Evolutionary conservation across 1,140 invertebrate species (phyloP), one percentile per base, ranked within the genome.

Genomic region (Drosophila dunni): DNA sequence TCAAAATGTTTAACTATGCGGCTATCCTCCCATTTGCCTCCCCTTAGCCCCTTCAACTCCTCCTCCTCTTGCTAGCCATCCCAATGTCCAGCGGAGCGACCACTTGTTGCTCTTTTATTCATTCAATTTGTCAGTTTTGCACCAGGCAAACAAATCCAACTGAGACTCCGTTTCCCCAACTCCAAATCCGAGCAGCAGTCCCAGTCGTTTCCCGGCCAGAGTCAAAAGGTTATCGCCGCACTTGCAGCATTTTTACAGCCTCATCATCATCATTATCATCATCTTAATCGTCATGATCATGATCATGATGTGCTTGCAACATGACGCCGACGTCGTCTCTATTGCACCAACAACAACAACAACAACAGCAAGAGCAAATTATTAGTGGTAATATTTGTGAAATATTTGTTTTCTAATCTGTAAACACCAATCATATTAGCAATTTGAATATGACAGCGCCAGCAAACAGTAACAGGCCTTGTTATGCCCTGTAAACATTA

Each of bases 361-460:
- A 40, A 46, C 38, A 7, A 33, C 54, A 53, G 42, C 53, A 61
- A 33, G 57, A 72, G 53, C 74, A 81, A 91, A 91, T 91, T 91
- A 91, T 91, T 91, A 88, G 90, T 89, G 70, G 90, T 90, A 91
- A 88, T 91, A 90, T 90, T 85, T 90, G 83, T 91, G 86, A 91
- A 91, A 91, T 91, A 91, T 91, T 91, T 91, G 90, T 91, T 91
- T 91, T 91, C 90, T 91, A 91, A 91, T 91, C 90, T 91, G 90
- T 91, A 91, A 91, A 90, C 90, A 91, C 90, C 90, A 91, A 91
- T 91, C 90, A 91, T 91, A 91, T 91, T 91, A 91, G 85, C 90
- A 90, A 91, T 91, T 91, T 91, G 85, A 91, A 91, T 91, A 90
- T 91, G 90, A 89, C 88, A 91, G 89, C 74, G 68, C 67, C 75